Evolutionary conservation across 1,140 invertebrate species (phyloP).

Genomic region (Delia radicum): DNA sequence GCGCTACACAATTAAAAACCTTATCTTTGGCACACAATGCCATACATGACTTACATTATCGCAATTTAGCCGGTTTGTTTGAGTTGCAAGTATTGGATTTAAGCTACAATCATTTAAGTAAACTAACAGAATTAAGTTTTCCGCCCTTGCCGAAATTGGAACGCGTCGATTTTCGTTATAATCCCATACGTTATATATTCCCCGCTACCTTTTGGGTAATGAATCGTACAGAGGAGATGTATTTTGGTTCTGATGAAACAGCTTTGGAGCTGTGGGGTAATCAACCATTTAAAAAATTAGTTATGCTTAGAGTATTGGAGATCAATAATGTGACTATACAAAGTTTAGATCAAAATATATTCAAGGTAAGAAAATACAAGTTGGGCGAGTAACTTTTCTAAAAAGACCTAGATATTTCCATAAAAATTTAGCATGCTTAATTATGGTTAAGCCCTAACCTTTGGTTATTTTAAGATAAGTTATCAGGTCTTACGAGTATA

Average conservation of each 20-base stretch:
- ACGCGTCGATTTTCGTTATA: conserved; percentile 63
- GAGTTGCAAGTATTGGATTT: conserved; percentile 67
- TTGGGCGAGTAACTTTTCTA: too few species aligned
- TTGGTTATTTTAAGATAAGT: too few species aligned
- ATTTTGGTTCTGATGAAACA: conserved; percentile 60
- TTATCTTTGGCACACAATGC: conserved; percentile 67
- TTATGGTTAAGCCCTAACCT: too few species aligned
- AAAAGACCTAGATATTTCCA: too few species aligned
- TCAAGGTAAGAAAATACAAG: conserved; percentile 56
- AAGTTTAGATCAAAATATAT: conserved; percentile 62
- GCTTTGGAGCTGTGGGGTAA: conserved; percentile 59
- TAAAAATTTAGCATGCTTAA: too few species aligned
- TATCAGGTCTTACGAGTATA: too few species aligned
- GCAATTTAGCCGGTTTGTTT: conserved; percentile 66
- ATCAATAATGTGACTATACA: conserved; percentile 62
- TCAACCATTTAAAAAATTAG: conserved; percentile 66
- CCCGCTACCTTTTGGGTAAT: conserved; percentile 72
- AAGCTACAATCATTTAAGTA: conserved; percentile 65
- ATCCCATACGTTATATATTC: conserved; percentile 68
- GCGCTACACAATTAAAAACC: conserved; percentile 63
- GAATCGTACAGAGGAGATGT: conserved; percentile 65
- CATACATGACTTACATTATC: conserved; percentile 64
- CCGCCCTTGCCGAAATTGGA: conserved; percentile 67
- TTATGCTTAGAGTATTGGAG: conserved; percentile 59
- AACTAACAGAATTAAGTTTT: conserved; percentile 69